These are phyloP conservation scores for Odontocolon sp. DNA, from an alignment of 2,888 invertebrate genomes.

Conservation along the genomic window DNA sequence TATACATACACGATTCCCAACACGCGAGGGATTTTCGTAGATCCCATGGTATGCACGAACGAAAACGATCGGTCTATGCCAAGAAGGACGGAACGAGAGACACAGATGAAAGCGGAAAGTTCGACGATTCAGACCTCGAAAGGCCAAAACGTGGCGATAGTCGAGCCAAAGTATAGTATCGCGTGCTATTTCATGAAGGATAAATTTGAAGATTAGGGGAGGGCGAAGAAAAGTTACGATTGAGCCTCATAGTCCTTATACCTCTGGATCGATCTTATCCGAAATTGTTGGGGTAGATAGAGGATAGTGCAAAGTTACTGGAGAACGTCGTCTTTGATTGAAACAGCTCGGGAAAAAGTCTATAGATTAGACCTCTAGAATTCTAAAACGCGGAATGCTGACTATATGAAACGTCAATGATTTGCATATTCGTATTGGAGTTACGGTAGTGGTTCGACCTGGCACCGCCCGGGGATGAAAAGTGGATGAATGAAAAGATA, in stretches of 20 bases:
- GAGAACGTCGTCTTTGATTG: no score
- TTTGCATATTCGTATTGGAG: conserved; percentile 1
- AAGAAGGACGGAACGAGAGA: conserved; percentile 36
- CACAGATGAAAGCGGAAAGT: conserved; percentile 7
- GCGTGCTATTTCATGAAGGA: conserved; percentile 64
- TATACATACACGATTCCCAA: conserved; percentile 63
- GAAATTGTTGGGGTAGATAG: no score
- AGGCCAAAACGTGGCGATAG: conserved; percentile 9
- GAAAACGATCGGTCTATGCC: conserved; percentile 67
- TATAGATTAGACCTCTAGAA: no score
- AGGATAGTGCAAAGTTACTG: no score
- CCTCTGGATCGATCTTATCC: no score
- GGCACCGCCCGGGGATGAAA: neutral
- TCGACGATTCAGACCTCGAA: neutral
- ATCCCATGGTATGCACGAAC: conserved; percentile 58
- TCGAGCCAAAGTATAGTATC: conserved; percentile 60
- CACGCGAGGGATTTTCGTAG: conserved; percentile 56
- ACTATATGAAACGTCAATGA: neutral
- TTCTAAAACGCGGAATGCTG: no score
- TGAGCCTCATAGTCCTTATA: no score
- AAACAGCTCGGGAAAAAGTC: no score
- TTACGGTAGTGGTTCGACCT: neutral
- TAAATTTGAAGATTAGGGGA: no score
- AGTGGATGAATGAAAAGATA: neutral
- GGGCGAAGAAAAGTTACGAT: no score